Evolutionary conservation across 2,113 vertebrate genomes (phyloP).

Genomic region (Tetraodon nigroviridis): DNA sequence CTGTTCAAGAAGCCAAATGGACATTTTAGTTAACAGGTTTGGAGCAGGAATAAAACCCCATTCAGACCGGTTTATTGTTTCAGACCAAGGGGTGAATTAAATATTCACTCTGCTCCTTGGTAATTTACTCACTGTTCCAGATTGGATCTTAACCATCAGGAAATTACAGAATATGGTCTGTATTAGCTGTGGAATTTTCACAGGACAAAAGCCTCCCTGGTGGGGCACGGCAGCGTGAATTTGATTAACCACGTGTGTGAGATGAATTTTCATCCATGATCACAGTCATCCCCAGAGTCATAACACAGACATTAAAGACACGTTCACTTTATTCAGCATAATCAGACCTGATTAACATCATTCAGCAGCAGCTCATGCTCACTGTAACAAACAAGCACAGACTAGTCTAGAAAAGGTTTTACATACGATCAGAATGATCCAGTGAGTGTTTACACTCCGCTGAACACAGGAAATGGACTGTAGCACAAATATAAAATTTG

Average conservation of each 20-base stretch:
- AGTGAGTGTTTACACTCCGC: neutral
- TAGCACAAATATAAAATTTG: too few species aligned
- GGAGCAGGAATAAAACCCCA: neutral
- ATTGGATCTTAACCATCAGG: neutral
- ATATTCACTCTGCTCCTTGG: neutral
- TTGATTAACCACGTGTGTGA: neutral
- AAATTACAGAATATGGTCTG: neutral
- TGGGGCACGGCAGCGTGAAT: neutral
- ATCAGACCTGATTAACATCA: neutral
- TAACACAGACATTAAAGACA: neutral
- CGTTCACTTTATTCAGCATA: neutral
- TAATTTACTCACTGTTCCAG: neutral
- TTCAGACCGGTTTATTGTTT: neutral
- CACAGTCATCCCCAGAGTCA: neutral
- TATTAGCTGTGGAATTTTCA: neutral
- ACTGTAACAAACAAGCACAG: neutral
- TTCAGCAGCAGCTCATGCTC: neutral
- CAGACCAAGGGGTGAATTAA: neutral
- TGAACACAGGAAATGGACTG: neutral
- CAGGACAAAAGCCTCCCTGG: neutral
- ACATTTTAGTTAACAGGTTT: neutral
- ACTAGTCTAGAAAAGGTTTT: neutral
- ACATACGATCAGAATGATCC: too few species aligned
- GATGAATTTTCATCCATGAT: conserved; percentile 5
- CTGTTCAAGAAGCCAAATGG: too few species aligned